Evolutionary conservation across 2,113 vertebrate species (phyloP).

Genomic region (Alaudala cheleensis): DNA sequence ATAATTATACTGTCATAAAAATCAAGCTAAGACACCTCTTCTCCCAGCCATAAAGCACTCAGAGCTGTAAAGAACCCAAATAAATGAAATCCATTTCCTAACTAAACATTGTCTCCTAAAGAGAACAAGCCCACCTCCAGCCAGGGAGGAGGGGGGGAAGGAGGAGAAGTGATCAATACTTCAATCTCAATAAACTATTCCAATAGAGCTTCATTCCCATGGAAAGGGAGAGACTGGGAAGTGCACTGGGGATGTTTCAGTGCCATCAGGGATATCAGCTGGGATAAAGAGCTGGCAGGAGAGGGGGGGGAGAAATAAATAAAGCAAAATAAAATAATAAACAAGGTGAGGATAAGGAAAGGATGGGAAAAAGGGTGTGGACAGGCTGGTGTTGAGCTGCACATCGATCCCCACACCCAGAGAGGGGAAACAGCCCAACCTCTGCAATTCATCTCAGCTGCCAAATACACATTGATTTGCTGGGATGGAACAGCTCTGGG

Average conservation of each 20-base stretch:
- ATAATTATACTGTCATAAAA: constrained; percentile 98
- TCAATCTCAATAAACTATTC: constrained; percentile 92
- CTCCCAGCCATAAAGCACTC: constrained; percentile 78
- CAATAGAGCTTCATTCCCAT: constrained; percentile 82
- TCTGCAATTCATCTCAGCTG: constrained; percentile 72
- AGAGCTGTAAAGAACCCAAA: constrained; percentile 76
- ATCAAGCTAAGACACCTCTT: constrained; percentile 87
- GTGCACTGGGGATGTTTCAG: constrained; percentile 80
- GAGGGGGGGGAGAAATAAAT: neutral
- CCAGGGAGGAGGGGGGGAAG: constrained; percentile 65
- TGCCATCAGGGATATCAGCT: constrained; percentile 77
- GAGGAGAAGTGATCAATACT: constrained; percentile 87
- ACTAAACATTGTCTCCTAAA: constrained; percentile 75
- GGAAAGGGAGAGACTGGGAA: constrained; percentile 73
- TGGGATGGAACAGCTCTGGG: constrained; percentile 40
- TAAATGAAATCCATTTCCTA: constrained; percentile 77
- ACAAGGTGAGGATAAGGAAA: neutral
- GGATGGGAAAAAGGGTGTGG: neutral
- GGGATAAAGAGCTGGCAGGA: constrained; percentile 46
- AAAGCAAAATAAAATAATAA: too few relatives aligned
- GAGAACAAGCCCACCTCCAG: constrained; percentile 71
- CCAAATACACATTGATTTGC: constrained; percentile 71
- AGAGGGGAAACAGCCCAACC: constrained; percentile 17
- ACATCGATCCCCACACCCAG: constrained; percentile 79
- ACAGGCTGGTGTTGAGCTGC: constrained; percentile 22